Conservation (phyloP, 2,888 invertebrate genomes). For the Drosophila anomelani region DNA sequence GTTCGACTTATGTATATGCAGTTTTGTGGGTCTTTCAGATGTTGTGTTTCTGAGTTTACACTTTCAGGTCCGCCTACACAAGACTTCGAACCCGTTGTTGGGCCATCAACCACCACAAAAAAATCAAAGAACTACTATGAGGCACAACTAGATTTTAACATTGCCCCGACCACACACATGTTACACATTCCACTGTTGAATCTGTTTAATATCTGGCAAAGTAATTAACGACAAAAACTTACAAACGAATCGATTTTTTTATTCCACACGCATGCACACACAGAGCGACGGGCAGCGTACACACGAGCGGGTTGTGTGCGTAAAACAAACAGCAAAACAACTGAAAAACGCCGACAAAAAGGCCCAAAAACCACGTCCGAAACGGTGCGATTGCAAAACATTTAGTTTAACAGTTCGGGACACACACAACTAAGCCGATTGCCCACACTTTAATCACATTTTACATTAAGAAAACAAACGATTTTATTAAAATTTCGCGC, state of each 20-base stretch:
- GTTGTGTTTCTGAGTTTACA: conserved; percentile 45
- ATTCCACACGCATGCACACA: conserved; percentile 43
- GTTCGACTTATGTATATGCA: conserved; percentile 1
- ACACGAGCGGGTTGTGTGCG: conserved; percentile 54
- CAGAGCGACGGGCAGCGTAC: conserved; percentile 7
- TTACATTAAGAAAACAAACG: background rate
- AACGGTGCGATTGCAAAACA: conserved; percentile 1
- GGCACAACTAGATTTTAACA: conserved; percentile 13
- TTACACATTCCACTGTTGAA: conserved; percentile 19
- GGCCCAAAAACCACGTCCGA: background rate
- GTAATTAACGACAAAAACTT: conserved; percentile 65
- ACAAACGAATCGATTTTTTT: conserved; percentile 72
- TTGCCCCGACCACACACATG: conserved; percentile 21
- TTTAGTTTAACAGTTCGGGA: background rate
- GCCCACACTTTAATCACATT: background rate
- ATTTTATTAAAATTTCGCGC: conserved; percentile 30
- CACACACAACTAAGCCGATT: background rate
- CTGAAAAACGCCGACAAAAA: conserved; percentile 67
- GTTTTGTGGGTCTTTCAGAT: conserved; percentile 37
- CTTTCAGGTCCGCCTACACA: conserved; percentile 74
- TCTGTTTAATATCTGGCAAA: conserved; percentile 52
- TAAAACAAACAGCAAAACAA: conserved; percentile 58
- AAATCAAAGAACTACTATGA: background rate
- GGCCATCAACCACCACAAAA: conserved; percentile 2
- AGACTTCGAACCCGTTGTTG: conserved; percentile 54